phyloP scores from a whole-genome alignment of 2,888 invertebrate species.

The Schizotus pectinicornis region DNA sequence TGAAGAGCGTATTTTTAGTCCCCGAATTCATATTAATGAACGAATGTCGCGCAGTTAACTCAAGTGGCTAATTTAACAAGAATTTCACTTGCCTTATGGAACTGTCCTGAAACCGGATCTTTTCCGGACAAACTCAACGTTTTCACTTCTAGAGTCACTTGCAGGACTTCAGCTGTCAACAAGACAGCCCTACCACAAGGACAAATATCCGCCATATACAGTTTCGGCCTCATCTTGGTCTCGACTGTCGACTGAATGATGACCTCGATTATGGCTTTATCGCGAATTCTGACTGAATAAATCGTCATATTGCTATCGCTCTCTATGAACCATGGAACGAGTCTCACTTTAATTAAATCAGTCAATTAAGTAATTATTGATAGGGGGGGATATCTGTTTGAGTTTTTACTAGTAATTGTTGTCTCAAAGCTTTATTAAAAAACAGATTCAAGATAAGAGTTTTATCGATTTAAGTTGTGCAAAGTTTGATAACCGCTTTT shows the following conservation, averaged over 20 bases:
- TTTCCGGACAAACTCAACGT: too few relatives aligned
- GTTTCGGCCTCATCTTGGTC: conserved; percentile 17
- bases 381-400: too few relatives aligned
- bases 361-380: too few relatives aligned
- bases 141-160: conserved; percentile 20
- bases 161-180: conserved; percentile 16
- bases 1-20: background rate
- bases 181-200: conserved; percentile 19
- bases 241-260: conserved; percentile 1
- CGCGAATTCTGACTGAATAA: conserved; percentile 5
- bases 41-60: background rate
- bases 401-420: too few relatives aligned
- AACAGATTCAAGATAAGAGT: too few relatives aligned
- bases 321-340: conserved; percentile 13
- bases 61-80: background rate
- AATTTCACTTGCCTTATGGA: background rate
- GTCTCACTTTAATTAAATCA: too few relatives aligned
- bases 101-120: too few relatives aligned
- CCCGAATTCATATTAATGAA: background rate
- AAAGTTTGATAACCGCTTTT: too few relatives aligned
- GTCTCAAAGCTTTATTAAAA: too few relatives aligned
- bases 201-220: conserved; percentile 22
- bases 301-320: conserved; percentile 12
- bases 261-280: background rate
- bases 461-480: too few relatives aligned